phyloP scores from a whole-genome alignment of 1,140 invertebrate species.

The Drosophila pallidifrons region DNA sequence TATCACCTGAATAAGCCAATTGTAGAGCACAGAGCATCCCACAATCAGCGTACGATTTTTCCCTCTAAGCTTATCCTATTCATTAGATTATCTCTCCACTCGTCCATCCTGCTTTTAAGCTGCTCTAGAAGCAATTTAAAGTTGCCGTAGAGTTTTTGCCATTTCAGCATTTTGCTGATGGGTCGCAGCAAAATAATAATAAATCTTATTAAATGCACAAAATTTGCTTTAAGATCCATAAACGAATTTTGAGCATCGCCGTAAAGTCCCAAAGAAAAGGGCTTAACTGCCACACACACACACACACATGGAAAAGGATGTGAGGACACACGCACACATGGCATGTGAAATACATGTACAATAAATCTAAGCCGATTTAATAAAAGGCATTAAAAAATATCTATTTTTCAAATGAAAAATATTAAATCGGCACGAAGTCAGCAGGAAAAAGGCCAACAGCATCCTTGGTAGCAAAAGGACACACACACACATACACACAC shows the following conservation, averaged over 20 bases:
- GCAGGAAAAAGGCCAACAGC: slow-evolving; percentile 39
- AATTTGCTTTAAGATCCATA: slow-evolving; percentile 62
- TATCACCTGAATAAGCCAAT: slow-evolving; percentile 1
- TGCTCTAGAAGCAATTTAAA: slow-evolving; percentile 40
- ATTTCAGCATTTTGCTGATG: slow-evolving; percentile 9
- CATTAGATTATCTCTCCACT: slow-evolving; percentile 40
- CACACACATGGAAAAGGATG: neutral
- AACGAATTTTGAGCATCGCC: slow-evolving; percentile 55
- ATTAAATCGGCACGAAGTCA: slow-evolving; percentile 69
- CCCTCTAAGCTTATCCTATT: slow-evolving; percentile 38
- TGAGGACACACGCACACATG: neutral
- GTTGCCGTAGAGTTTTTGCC: slow-evolving; percentile 23
- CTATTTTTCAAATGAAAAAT: slow-evolving; percentile 78
- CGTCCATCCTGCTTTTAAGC: neutral
- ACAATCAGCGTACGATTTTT: slow-evolving; percentile 17
- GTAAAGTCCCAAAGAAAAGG: slow-evolving; percentile 54
- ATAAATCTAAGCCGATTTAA: slow-evolving; percentile 80
- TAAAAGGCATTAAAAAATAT: slow-evolving; percentile 82
- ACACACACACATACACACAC: slow-evolving; percentile 24
- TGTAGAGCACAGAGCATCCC: neutral
- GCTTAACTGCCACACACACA: slow-evolving; percentile 49
- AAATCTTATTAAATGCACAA: slow-evolving; percentile 63
- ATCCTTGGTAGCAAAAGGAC: slow-evolving; percentile 22
- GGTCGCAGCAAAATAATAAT: slow-evolving; percentile 44
- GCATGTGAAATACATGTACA: slow-evolving; percentile 55